phyloP scores from a whole-genome alignment of 2,113 vertebrate genomes.

The Tychaedon coryphoeus region DNA sequence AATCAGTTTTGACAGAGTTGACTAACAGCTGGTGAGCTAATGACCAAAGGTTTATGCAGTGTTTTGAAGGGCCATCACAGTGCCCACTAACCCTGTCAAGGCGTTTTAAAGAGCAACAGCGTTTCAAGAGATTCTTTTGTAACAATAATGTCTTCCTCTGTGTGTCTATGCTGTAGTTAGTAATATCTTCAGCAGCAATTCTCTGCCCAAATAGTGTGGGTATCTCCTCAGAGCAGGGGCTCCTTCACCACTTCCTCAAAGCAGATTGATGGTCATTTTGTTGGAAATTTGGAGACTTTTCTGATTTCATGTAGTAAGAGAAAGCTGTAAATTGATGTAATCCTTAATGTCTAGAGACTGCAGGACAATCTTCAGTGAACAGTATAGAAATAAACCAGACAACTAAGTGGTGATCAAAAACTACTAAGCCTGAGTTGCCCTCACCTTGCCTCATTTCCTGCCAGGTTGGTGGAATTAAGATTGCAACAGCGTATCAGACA shows the following conservation, averaged over 20 bases:
- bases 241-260: neutral
- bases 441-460: neutral
- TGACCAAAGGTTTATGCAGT: neutral
- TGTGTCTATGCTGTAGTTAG: neutral
- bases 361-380: neutral
- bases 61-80: neutral
- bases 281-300: neutral
- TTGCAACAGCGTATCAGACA: neutral
- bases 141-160: neutral
- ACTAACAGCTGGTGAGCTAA: neutral
- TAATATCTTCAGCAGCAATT: neutral
- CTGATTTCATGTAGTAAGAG: neutral
- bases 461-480: neutral
- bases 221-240: neutral
- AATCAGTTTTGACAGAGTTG: neutral
- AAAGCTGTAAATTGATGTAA: neutral
- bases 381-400: neutral
- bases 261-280: neutral
- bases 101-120: neutral
- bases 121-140: neutral
- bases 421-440: neutral
- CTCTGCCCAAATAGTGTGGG: neutral
- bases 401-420: neutral
- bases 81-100: neutral
- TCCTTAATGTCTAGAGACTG: neutral